Evolutionary conservation across 2,888 invertebrate species (phyloP).

Genomic region (Cremastobaeus sp.): DNA sequence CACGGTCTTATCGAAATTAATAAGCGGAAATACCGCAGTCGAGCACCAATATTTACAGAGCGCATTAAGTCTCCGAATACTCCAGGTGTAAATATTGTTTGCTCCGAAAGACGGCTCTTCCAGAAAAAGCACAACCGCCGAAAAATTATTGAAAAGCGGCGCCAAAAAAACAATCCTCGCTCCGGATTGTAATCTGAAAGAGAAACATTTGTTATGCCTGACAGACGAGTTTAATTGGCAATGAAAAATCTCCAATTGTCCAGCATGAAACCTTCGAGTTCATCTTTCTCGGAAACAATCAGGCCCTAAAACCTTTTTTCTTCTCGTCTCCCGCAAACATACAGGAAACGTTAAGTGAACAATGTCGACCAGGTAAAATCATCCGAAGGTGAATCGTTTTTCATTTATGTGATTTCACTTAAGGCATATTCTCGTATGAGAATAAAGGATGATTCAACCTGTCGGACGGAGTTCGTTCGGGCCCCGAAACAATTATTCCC

Average conservation of each 20-base stretch:
- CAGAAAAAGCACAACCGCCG: background rate
- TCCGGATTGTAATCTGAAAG: slow-evolving; percentile 22
- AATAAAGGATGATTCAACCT: slow-evolving; percentile 54
- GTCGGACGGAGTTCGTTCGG: slow-evolving; percentile 16
- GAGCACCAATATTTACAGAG: slow-evolving; percentile 17
- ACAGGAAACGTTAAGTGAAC: slow-evolving; percentile 43
- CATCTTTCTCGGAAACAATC: slow-evolving; percentile 53
- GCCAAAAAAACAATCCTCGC: slow-evolving; percentile 4
- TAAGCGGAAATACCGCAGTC: slow-evolving; percentile 19
- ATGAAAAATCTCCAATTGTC: slow-evolving; percentile 51
- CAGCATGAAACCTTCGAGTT: slow-evolving; percentile 27
- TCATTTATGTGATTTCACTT: slow-evolving; percentile 55
- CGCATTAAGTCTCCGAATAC: background rate
- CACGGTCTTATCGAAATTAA: slow-evolving; percentile 32
- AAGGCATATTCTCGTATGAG: slow-evolving; percentile 40
- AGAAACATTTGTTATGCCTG: slow-evolving; percentile 41
- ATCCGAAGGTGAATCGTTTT: slow-evolving; percentile 52
- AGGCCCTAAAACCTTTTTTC: slow-evolving; percentile 45
- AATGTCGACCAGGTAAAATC: slow-evolving; percentile 48
- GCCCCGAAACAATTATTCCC: slow-evolving; percentile 31
- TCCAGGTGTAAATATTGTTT: slow-evolving; percentile 29
- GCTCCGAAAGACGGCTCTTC: background rate
- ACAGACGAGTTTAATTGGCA: slow-evolving; percentile 51
- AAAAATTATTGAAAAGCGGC: slow-evolving; percentile 5
- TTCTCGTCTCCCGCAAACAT: slow-evolving; percentile 21